A percentile compares a stretch with the other conserved stretches of the same genome.
These are phyloP conservation scores for Neolamprologus cancellatus DNA, from an alignment of 2,113 vertebrate genomes.

Conservation along the genomic window DNA sequence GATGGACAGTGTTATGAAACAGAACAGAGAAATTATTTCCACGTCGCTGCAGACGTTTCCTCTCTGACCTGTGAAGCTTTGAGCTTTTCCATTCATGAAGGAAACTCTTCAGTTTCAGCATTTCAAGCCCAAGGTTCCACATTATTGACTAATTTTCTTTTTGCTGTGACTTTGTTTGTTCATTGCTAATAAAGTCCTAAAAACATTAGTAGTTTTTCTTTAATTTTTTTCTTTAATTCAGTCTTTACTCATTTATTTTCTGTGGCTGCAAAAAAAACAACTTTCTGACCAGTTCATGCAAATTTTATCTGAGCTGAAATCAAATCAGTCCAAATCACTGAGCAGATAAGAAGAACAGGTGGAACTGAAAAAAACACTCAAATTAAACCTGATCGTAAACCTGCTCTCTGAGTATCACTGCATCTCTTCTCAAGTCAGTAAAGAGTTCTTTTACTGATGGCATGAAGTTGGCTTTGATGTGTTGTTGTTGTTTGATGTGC, in stretches of 20 bases:
- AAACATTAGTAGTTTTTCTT: neutral
- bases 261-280: neutral
- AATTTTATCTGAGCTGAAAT: neutral
- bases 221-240: accelerated
- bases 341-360: neutral
- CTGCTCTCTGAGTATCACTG: too few relatives aligned
- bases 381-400: accelerated
- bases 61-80: neutral
- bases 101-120: neutral
- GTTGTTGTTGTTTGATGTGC: accelerated
- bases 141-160: neutral
- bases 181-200: neutral
- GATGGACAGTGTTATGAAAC: neutral
- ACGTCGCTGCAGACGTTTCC: neutral
- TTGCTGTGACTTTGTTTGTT: neutral
- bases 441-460: too few relatives aligned
- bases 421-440: too few relatives aligned
- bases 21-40: neutral
- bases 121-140: neutral
- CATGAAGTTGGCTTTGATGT: accelerated
- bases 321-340: neutral
- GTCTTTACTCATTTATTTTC: neutral
- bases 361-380: neutral
- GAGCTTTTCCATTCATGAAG: accelerated
- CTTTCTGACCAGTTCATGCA: neutral